Percentiles rank a stretch among this genome's conserved stretches.
These are phyloP conservation scores for Oryzias javanicus DNA, from an alignment of 2,113 vertebrate species.

Conservation along the genomic window DNA sequence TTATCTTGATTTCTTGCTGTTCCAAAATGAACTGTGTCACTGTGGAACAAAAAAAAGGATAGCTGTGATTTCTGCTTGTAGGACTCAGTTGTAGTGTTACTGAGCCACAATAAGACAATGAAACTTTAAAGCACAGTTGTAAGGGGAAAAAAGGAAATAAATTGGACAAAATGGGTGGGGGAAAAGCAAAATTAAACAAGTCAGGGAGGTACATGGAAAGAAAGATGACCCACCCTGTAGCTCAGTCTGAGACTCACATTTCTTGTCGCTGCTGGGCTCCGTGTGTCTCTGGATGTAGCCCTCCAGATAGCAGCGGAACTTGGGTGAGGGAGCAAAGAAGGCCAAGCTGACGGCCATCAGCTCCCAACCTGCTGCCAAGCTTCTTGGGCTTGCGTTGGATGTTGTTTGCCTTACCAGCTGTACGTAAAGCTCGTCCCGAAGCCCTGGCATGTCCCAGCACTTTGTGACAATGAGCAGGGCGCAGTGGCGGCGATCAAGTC, in stretches of 20 bases:
- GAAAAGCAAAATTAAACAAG: conserved; percentile 19
- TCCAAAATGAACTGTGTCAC: conserved; percentile 87
- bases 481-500: conserved; percentile 83
- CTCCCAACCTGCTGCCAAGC: conserved; percentile 87
- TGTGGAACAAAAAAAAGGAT: conserved; percentile 46
- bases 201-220: conserved; percentile 47
- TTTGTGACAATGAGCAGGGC: conserved; percentile 84
- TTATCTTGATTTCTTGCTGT: conserved; percentile 85
- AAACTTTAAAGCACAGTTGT: background rate
- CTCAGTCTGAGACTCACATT: conserved; percentile 81
- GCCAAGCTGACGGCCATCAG: conserved; percentile 89
- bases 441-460: conserved; percentile 87
- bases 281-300: conserved; percentile 91
- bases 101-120: no score
- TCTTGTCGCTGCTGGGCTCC: conserved; percentile 81
- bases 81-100: background rate
- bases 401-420: conserved; percentile 90
- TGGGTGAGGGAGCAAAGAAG: conserved; percentile 89
- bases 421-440: conserved; percentile 88
- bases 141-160: background rate
- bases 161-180: background rate
- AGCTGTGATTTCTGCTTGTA: background rate
- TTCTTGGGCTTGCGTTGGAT: conserved; percentile 81
- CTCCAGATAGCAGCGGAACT: conserved; percentile 90
- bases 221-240: conserved; percentile 71